These are phyloP conservation scores for Perdita meconis DNA, from an alignment of 2,888 invertebrate species.

Conservation along the genomic window DNA sequence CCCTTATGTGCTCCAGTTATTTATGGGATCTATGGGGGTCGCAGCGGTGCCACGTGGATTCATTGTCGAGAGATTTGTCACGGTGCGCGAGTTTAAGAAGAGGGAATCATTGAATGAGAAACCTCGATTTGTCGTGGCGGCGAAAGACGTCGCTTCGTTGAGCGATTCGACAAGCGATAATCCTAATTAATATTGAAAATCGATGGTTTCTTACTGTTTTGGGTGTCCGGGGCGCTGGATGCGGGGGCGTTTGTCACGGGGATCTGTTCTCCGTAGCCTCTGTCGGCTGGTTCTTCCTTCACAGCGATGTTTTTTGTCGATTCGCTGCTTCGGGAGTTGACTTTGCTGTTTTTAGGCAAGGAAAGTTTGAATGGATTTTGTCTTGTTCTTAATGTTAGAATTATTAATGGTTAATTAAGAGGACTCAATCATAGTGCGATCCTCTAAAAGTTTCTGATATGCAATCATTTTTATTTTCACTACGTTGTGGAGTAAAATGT, in stretches of 20 bases:
- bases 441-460: too few relatives aligned
- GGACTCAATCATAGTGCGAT: too few relatives aligned
- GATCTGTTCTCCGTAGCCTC: slow-evolving; percentile 75
- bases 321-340: slow-evolving; percentile 67
- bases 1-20: slow-evolving; percentile 71
- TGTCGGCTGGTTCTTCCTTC: slow-evolving; percentile 78
- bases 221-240: slow-evolving; percentile 69
- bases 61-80: slow-evolving; percentile 78
- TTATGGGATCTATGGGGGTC: slow-evolving; percentile 70
- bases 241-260: slow-evolving; percentile 69
- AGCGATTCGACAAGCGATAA: not conserved
- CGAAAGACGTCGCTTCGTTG: not conserved
- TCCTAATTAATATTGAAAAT: not conserved
- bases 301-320: slow-evolving; percentile 74
- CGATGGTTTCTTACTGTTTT: slow-evolving; percentile 67
- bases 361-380: not conserved
- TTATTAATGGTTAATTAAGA: too few relatives aligned
- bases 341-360: slow-evolving; percentile 59
- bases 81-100: slow-evolving; percentile 62
- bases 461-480: too few relatives aligned
- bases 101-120: slow-evolving; percentile 45
- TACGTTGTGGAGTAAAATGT: too few relatives aligned
- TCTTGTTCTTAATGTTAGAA: not conserved
- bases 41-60: slow-evolving; percentile 68
- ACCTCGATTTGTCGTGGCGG: slow-evolving; percentile 19